Evolutionary conservation across 1,140 invertebrate species (phyloP).

Genomic region (Caerostris darwini): DNA sequence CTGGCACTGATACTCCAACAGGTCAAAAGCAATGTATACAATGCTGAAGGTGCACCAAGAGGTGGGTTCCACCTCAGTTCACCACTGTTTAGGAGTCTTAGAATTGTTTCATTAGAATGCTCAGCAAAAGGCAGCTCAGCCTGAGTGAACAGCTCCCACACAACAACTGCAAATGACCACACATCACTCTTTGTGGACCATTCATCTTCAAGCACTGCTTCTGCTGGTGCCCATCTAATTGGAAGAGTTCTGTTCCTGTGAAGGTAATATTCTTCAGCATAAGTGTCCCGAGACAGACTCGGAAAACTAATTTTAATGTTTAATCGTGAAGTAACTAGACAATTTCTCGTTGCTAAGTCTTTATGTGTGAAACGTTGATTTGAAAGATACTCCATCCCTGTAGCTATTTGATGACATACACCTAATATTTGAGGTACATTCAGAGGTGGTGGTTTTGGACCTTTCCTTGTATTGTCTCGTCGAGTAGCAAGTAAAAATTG

Average conservation of each 20-base stretch:
- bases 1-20: constrained; percentile 86
- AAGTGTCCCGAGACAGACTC: constrained; percentile 86
- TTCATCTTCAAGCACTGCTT: constrained; percentile 94
- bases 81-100: constrained; percentile 46
- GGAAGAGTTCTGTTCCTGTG: constrained; percentile 86
- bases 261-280: constrained; percentile 79
- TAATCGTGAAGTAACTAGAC: constrained; percentile 91
- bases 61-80: constrained; percentile 74
- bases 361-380: constrained; percentile 89
- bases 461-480: constrained; percentile 83
- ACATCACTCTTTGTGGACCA: constrained; percentile 97
- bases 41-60: constrained; percentile 27
- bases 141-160: constrained; percentile 95
- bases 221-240: constrained; percentile 92
- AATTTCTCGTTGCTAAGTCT: constrained; percentile 96
- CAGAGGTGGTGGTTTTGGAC: constrained; percentile 85
- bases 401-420: constrained; percentile 89
- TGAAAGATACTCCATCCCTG: constrained; percentile 92
- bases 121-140: constrained; percentile 87
- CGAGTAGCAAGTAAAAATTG: constrained; percentile 94
- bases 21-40: constrained; percentile 82
- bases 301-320: constrained; percentile 92
- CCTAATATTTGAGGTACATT: constrained; percentile 87
- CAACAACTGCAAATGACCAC: constrained; percentile 93
- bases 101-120: constrained; percentile 61